Conservation (phyloP, 1,140 invertebrate genomes). For the Limonius californicus region DNA sequence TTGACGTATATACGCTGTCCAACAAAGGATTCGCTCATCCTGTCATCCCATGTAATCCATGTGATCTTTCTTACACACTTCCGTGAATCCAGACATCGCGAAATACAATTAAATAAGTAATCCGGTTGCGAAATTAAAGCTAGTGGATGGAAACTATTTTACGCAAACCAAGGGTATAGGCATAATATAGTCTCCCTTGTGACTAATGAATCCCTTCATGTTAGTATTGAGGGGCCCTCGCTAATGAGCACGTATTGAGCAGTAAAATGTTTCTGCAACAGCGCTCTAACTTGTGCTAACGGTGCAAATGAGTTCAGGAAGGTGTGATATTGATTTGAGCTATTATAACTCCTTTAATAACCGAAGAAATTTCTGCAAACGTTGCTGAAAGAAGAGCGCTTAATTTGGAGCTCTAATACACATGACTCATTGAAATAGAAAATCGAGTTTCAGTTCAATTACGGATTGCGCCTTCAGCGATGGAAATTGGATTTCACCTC, state of each 20-base stretch:
- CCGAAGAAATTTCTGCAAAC: background rate
- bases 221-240: background rate
- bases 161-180: background rate
- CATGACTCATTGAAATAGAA: background rate
- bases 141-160: background rate
- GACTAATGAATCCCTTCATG: constrained; percentile 8
- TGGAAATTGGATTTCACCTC: background rate
- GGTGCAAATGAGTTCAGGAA: constrained; percentile 2
- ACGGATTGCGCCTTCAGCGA: background rate
- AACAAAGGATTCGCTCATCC: too few species aligned
- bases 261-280: constrained; percentile 7
- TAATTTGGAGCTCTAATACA: background rate
- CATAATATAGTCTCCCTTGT: background rate
- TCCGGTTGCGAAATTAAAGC: background rate
- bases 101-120: background rate
- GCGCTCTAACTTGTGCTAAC: background rate
- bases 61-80: too few species aligned
- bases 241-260: constrained; percentile 13
- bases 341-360: background rate
- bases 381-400: background rate
- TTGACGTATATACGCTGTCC: too few species aligned
- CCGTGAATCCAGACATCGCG: background rate
- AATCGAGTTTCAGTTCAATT: background rate
- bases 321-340: background rate
- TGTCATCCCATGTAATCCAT: too few species aligned